Evolutionary conservation across 2,888 invertebrate genomes (phyloP).

Genomic region (Sinotaia quadrata): DNA sequence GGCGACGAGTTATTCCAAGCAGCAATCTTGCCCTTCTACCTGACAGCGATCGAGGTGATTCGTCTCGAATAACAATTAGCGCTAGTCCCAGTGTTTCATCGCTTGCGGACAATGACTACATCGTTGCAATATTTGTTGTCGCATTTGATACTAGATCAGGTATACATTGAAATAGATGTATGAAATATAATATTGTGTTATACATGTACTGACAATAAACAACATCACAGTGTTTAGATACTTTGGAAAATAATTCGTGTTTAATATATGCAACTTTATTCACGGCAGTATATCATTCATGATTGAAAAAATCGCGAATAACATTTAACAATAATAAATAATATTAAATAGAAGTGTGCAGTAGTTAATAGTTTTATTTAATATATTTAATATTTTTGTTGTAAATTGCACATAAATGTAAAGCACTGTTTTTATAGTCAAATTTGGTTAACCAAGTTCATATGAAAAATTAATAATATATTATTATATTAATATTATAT

Average conservation of each 20-base stretch:
- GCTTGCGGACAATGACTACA: constrained; percentile 51
- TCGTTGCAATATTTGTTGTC: constrained; percentile 73
- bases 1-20: constrained; percentile 31
- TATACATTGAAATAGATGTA: no score
- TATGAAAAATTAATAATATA: neutral
- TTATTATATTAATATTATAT: no score
- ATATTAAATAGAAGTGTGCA: neutral
- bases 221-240: no score
- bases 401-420: neutral
- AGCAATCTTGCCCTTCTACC: constrained; percentile 26
- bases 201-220: no score
- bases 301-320: neutral
- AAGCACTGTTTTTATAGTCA: neutral
- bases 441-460: neutral
- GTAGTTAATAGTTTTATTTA: neutral
- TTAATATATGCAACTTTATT: no score
- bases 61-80: constrained; percentile 52
- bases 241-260: no score
- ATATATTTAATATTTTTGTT: neutral
- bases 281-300: no score
- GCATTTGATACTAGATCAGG: constrained; percentile 72
- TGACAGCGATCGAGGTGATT: constrained; percentile 42
- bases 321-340: neutral
- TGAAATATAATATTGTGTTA: no score
- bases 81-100: constrained; percentile 51